Base-by-base conservation (phyloP, 1,140 invertebrate genomes). In the Lepidurus apus region DNA sequence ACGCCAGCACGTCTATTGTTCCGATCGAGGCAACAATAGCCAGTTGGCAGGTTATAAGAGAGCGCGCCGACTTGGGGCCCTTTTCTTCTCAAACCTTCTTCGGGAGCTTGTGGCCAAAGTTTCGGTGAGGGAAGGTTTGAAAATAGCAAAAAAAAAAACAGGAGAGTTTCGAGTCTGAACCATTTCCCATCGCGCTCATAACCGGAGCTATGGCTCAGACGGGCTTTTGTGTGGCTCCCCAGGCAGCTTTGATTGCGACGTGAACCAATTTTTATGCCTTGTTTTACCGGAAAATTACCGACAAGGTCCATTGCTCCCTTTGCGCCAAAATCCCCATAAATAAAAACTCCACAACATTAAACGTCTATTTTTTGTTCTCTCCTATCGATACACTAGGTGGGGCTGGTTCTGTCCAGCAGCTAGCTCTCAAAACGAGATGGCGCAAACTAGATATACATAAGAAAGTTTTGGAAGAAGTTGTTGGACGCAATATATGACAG, bases 131-230 rank as follows among this genome's bases (percentile, higher is more conserved):
- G 21, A 65, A 65, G 47, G 47, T 65, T 65, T 21, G 4, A 1
- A 34, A 65, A 17, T 21, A 65, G 53, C 53, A 65, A 65, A 47
- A 65, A 65, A 65, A 47, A 65, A 65, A 21, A 7, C 53, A 21
- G 6, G 3, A 1, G 17, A 65, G 17, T 65, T 65, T 65, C 53
- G 45, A 65, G 53, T 65, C 21, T 21, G 53, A 21, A 65, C 53
- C 53, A 65, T 65, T 65, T 65, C 53, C 53, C 53, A 65, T 65
- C 53, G 53, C 53, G 53, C 53, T 65, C 53, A 65, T 65, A 65
- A 65, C 53, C 53, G 53, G 8, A 65, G 53, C 53, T 65, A 65
- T 65, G 53, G 53, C 53, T 9, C 34, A 34, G 34, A 65, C 17
- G 53, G 53, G n/a, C 53, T 21, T 65, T 65, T 65, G 21, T 65